Evolutionary conservation across 2,797 vertebrate species (phyloP), one percentile per base, ranked within the genome.

Genomic region (Betta splendens): DNA sequence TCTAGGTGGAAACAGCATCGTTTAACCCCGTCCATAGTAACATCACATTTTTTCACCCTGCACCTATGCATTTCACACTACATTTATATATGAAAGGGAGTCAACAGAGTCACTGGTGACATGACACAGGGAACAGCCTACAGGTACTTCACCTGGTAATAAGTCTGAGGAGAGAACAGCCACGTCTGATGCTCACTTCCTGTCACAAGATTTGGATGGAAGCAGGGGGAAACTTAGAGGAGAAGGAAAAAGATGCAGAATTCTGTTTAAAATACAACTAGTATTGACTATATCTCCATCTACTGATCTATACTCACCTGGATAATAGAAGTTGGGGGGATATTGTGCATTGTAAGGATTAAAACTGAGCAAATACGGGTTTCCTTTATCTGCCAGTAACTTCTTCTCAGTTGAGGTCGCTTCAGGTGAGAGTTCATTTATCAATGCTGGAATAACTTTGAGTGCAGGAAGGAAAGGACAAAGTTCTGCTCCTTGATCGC

Each of bases 1-100:
- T 56, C 76, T 87, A 32, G 87, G 61, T 16, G 87, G 78, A 12
- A 72, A 76, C 58, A 78, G 83, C 75, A 94, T 83, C 55, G 81
- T 61, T 39, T 91, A 28, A 91, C 88, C 75, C 92, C 79, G 48
- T 94, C 91, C 64, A 93, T 67, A 77, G 85, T 90, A 46, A 92
- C 64, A 39, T 93, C 85, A 18, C 58, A 65, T 67, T 87, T 89
- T 68, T 89, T 90, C 54, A 46, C 58, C 58, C 91, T n/a, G n/a
- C n/a, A n/a, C n/a, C n/a, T n/a, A n/a, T n/a, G n/a, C n/a, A n/a
- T n/a, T n/a, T n/a, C n/a, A n/a, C n/a, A n/a, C n/a, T n/a, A n/a
- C n/a, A n/a, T n/a, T n/a, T n/a, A n/a, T n/a, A n/a, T n/a, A n/a
- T n/a, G n/a, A n/a, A n/a, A n/a, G n/a, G n/a, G n/a, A n/a, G n/a